Percentiles rank a stretch among this genome's conserved stretches.
Evolutionary conservation across 2,888 invertebrate species (phyloP).

Genomic region (Heliconius hortense): DNA sequence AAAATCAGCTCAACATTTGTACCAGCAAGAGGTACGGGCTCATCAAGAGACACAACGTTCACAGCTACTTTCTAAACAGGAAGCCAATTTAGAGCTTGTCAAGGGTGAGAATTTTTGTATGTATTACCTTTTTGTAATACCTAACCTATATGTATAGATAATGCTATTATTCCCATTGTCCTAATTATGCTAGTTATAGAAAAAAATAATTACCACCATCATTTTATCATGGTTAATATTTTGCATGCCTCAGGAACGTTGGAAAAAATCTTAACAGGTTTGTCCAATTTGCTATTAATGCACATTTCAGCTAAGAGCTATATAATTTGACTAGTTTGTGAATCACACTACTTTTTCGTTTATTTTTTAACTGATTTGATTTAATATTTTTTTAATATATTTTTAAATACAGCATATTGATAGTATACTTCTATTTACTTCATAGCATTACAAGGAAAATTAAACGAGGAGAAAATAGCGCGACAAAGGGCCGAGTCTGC

Average conservation of each 20-base stretch:
- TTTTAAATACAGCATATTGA: background rate
- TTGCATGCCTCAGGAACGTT: slow-evolving; percentile 85
- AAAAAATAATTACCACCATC: slow-evolving; percentile 42
- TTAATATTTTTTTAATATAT: background rate
- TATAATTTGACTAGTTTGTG: background rate
- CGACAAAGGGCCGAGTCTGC: slow-evolving; percentile 93
- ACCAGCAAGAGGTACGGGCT: slow-evolving; percentile 92
- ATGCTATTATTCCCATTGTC: slow-evolving; percentile 35
- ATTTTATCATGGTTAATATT: slow-evolving; percentile 67
- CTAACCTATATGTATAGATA: slow-evolving; percentile 28
- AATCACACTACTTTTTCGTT: background rate
- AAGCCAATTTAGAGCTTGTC: slow-evolving; percentile 95
- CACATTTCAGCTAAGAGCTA: slow-evolving; percentile 31
- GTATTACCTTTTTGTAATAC: slow-evolving; percentile 37
- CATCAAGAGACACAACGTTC: slow-evolving; percentile 94
- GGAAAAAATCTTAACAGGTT: slow-evolving; percentile 87
- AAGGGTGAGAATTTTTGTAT: slow-evolving; percentile 84
- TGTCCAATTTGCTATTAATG: slow-evolving; percentile 71
- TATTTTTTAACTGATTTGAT: too few species aligned
- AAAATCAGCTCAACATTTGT: slow-evolving; percentile 90
- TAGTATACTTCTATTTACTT: background rate
- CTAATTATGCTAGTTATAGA: slow-evolving; percentile 39
- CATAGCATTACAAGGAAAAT: slow-evolving; percentile 92
- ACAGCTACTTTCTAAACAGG: slow-evolving; percentile 92
- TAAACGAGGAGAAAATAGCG: slow-evolving; percentile 94